Evolutionary conservation across 2,113 vertebrate genomes (phyloP).

Genomic region (Centropristis striata): DNA sequence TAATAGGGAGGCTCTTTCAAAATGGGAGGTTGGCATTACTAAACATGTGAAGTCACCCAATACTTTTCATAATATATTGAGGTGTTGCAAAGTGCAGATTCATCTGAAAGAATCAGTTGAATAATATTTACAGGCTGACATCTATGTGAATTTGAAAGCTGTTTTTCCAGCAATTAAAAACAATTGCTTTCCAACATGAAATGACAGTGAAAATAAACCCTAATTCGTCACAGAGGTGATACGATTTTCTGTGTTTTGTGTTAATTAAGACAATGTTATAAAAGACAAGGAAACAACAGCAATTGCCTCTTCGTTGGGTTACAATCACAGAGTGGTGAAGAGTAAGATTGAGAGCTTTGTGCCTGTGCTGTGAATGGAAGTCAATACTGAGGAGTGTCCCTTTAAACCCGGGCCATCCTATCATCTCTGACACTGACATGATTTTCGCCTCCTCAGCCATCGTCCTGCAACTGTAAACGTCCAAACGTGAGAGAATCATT

Average conservation of each 20-base stretch:
- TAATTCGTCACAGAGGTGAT: not conserved
- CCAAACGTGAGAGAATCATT: conserved; percentile 73
- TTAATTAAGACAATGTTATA: not conserved
- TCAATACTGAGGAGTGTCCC: conserved; percentile 69
- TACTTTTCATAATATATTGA: not conserved
- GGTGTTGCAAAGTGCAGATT: not conserved
- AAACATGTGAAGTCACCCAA: not conserved
- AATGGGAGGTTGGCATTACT: not conserved
- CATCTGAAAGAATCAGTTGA: not conserved
- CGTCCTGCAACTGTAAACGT: conserved; percentile 68
- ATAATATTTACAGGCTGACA: not conserved
- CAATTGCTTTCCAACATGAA: not conserved
- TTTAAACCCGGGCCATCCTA: conserved; percentile 58
- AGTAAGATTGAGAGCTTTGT: conserved; percentile 52
- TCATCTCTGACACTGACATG: conserved; percentile 64
- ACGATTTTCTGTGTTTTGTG: conserved; percentile 15
- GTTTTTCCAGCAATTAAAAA: not conserved
- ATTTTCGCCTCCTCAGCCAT: conserved; percentile 58
- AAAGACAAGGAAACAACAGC: conserved; percentile 18
- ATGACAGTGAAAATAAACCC: too few species aligned
- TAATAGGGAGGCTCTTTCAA: not conserved
- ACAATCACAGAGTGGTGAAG: conserved; percentile 22
- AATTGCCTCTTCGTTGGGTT: conserved; percentile 14
- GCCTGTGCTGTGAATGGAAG: conserved; percentile 61
- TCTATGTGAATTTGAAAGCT: not conserved